These are phyloP conservation scores for Drosophila pseudoobscura DNA, from an alignment of 1,140 invertebrate genomes.

Conservation along the genomic window DNA sequence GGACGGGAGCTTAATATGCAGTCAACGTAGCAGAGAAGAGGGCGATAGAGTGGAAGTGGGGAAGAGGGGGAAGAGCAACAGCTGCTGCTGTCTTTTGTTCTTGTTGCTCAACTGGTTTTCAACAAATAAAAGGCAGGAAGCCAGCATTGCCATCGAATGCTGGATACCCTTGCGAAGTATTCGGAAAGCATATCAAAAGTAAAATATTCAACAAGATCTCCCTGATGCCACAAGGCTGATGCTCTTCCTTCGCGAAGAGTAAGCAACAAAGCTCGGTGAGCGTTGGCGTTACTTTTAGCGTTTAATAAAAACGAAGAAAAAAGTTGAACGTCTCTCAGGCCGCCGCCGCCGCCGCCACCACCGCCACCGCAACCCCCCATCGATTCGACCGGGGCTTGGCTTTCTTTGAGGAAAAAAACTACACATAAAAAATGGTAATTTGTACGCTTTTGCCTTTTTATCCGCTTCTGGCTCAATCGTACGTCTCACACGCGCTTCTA, in stretches of 20 bases:
- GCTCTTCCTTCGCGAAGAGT: too few relatives aligned
- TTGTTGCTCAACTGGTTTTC: slow-evolving; percentile 68
- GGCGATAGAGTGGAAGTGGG: slow-evolving; percentile 10
- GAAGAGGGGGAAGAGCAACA: slow-evolving; percentile 26
- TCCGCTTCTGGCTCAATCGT: slow-evolving; percentile 56
- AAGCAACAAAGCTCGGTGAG: slow-evolving; percentile 51
- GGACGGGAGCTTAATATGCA: slow-evolving; percentile 65
- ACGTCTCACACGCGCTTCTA: slow-evolving; percentile 76
- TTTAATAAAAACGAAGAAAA: slow-evolving; percentile 57
- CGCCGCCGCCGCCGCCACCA: slow-evolving; percentile 4
- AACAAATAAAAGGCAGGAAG: slow-evolving; percentile 60
- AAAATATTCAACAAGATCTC: too few relatives aligned
- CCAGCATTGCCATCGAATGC: too few relatives aligned
- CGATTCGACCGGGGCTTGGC: slow-evolving; percentile 70
- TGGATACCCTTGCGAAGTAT: too few relatives aligned
- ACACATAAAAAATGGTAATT: slow-evolving; percentile 76
- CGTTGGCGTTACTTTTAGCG: slow-evolving; percentile 74
- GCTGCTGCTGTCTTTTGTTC: slow-evolving; percentile 45
- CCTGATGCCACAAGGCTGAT: too few relatives aligned
- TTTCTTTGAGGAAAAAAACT: slow-evolving; percentile 59
- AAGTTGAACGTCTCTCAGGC: slow-evolving; percentile 54
- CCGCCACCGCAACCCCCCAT: slow-evolving; percentile 10
- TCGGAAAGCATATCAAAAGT: too few relatives aligned
- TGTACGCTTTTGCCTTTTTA: slow-evolving; percentile 69
- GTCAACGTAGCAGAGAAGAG: slow-evolving; percentile 51